phyloP scores from a whole-genome alignment of 2,113 vertebrate genomes.

The Chaenocephalus aceratus region DNA sequence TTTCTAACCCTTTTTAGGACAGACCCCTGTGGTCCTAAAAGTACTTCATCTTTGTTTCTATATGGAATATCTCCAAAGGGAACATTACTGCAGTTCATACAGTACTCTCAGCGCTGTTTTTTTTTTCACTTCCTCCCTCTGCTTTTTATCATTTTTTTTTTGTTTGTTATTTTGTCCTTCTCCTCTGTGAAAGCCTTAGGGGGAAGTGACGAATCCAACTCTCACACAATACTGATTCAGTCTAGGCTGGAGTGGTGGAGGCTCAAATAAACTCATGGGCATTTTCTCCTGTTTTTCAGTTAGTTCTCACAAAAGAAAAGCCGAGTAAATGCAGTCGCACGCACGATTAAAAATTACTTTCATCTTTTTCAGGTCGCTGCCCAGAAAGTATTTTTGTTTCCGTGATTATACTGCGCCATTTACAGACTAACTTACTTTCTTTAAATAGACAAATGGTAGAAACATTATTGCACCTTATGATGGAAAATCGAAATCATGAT shows the following conservation, averaged over 20 bases:
- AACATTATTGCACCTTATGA: conserved; percentile 9
- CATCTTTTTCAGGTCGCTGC: background rate
- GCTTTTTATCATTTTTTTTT: conserved; percentile 12
- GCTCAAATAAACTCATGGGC: background rate
- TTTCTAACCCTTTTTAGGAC: conserved; percentile 14
- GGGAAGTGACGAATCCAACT: conserved; percentile 1
- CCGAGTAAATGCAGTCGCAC: background rate
- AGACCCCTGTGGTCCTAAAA: conserved; percentile 62
- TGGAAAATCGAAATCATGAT: background rate
- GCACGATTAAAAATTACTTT: background rate
- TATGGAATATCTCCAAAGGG: conserved; percentile 56
- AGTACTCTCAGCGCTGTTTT: conserved; percentile 32
- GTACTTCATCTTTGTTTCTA: conserved; percentile 61
- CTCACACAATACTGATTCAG: conserved; percentile 44
- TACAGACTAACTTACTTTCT: background rate
- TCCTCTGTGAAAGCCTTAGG: conserved; percentile 30
- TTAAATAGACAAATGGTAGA: background rate
- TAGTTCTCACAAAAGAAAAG: background rate
- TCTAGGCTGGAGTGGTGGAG: conserved; percentile 21
- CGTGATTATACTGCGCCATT: background rate
- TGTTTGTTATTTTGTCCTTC: conserved; percentile 19
- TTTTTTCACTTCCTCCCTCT: conserved; percentile 45
- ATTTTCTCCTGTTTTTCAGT: conserved; percentile 28
- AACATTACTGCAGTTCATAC: conserved; percentile 57
- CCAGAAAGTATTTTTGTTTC: background rate